Percentiles rank a stretch among this genome's conserved stretches.
Conservation (phyloP, 1,140 invertebrate genomes). For the Sycophila sp. region DNA sequence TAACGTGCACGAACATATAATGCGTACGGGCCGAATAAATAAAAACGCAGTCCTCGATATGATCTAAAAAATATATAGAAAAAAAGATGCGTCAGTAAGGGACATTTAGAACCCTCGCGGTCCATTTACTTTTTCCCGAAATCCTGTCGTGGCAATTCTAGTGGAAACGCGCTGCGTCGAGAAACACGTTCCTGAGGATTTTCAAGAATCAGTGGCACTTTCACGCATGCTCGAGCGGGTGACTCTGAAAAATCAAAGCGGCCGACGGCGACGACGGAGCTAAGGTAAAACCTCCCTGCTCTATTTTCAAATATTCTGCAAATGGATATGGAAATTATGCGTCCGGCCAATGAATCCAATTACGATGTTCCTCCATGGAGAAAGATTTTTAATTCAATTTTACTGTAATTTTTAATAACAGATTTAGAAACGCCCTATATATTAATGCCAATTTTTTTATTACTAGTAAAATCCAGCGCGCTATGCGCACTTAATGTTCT, state of each 20-base stretch:
- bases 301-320: too few species aligned
- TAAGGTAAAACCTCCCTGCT: too few species aligned
- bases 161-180: neutral
- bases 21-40: neutral
- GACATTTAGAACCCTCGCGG: neutral
- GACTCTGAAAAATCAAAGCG: slow-evolving; percentile 9
- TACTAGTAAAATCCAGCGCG: too few species aligned
- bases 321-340: too few species aligned
- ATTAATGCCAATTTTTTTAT: too few species aligned
- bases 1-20: neutral
- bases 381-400: too few species aligned
- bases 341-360: too few species aligned
- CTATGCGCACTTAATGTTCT: too few species aligned
- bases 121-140: slow-evolving; percentile 13
- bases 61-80: neutral
- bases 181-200: neutral
- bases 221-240: slow-evolving; percentile 2
- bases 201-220: slow-evolving; percentile 22
- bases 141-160: neutral
- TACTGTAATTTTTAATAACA: too few species aligned
- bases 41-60: neutral
- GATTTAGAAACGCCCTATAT: too few species aligned
- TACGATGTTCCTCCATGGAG: too few species aligned
- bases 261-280: neutral
- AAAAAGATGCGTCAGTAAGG: neutral